Conservation (phyloP, 2,888 invertebrate species). For the Hybos culiciformis region DNA sequence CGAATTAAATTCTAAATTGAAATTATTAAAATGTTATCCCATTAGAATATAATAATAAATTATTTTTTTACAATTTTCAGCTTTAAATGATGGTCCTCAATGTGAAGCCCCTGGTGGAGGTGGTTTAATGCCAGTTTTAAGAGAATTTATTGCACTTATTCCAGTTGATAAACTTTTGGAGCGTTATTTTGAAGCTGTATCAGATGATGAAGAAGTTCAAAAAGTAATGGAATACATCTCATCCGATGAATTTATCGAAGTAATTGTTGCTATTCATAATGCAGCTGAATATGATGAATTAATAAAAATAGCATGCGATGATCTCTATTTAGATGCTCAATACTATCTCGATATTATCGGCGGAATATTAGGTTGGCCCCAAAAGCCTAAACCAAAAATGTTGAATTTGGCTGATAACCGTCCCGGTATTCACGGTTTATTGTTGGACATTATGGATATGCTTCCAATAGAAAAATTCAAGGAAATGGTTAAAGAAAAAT, state of each 20-base stretch:
- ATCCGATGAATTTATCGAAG: conserved; percentile 6
- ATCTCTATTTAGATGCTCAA: conserved; percentile 10
- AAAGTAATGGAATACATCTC: conserved; percentile 10
- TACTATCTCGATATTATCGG: conserved; percentile 11
- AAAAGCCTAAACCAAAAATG: background rate
- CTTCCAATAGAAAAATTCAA: conserved; percentile 6
- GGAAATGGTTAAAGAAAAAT: conserved; percentile 6
- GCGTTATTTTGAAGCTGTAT: conserved; percentile 5
- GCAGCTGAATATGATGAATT: background rate
- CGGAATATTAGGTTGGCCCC: conserved; percentile 9
- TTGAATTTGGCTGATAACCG: background rate
- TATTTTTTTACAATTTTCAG: too few relatives aligned
- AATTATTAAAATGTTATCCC: too few relatives aligned
- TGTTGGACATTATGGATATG: conserved; percentile 6
- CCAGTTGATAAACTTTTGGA: conserved; percentile 5
- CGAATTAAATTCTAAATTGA: too few relatives aligned
- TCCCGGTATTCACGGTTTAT: conserved; percentile 7
- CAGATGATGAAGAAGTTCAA: conserved; percentile 9
- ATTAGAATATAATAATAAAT: too few relatives aligned
- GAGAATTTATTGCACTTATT: conserved; percentile 4
- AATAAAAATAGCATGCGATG: conserved; percentile 7
- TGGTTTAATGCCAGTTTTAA: conserved; percentile 8
- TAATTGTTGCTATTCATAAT: conserved; percentile 3
- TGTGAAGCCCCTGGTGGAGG: conserved; percentile 8
- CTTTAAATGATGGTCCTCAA: conserved; percentile 1